Evolutionary conservation across 2,797 vertebrate species (phyloP).

Genomic region (Cuculus canorus): DNA sequence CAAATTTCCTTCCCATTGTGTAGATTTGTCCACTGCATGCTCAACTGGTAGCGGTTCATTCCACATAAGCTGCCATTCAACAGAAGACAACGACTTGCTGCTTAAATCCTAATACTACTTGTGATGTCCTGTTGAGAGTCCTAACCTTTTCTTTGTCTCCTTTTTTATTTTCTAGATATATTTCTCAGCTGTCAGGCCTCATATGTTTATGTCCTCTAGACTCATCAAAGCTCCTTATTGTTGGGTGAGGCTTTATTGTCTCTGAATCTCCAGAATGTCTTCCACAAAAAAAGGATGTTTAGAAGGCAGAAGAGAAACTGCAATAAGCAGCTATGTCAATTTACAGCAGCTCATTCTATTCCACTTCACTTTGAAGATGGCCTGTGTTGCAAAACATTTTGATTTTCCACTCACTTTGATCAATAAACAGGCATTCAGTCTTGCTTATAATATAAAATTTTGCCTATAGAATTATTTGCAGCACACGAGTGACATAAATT

Average conservation of each 20-base stretch:
- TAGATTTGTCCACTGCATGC: neutral
- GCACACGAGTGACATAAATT: neutral
- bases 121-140: neutral
- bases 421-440: neutral
- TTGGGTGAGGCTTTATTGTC: neutral
- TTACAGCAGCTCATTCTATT: neutral
- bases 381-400: neutral
- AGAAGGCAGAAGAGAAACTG: neutral
- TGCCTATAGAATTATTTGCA: neutral
- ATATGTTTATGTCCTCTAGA: neutral
- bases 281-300: neutral
- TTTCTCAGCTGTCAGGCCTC: neutral
- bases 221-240: neutral
- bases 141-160: neutral
- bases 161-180: neutral
- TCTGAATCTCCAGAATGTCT: neutral
- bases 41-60: neutral
- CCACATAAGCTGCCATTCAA: neutral
- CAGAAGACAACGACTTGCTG: neutral
- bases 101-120: neutral
- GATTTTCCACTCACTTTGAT: neutral
- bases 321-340: neutral
- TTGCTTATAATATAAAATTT: neutral
- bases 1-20: neutral
- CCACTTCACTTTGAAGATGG: neutral